Evolutionary conservation across 2,113 vertebrate species (phyloP).

Genomic region (Otolemur garnettii): DNA sequence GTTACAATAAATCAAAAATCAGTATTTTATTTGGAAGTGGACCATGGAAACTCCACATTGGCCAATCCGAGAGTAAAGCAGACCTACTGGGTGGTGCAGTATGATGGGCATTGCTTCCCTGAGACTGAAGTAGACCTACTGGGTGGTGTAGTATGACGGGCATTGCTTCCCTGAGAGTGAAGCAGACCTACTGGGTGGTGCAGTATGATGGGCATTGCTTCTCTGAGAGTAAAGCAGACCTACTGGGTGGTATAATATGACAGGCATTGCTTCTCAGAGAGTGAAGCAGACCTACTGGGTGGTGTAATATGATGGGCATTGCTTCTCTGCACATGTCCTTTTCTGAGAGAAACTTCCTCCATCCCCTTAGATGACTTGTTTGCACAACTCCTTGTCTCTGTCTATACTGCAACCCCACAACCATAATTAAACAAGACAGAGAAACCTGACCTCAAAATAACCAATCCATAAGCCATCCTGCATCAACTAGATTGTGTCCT

Average conservation of each 20-base stretch:
- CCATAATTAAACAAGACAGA: not conserved
- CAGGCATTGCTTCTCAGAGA: not conserved
- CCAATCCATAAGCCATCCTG: not conserved
- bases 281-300: not conserved
- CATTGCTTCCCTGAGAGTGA: not conserved
- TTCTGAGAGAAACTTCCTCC: not conserved
- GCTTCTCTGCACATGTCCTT: not conserved
- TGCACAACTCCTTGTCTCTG: not conserved
- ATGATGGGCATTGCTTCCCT: not conserved
- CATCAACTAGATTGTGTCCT: not conserved
- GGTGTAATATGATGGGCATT: too few relatives aligned
- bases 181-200: not conserved
- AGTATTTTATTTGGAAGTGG: not conserved
- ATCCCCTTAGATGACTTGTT: not conserved
- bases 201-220: too few relatives aligned
- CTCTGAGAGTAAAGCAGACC: not conserved
- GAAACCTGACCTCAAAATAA: not conserved
- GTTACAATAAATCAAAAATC: not conserved
- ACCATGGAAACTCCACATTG: not conserved
- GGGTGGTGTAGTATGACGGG: not conserved
- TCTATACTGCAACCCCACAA: not conserved
- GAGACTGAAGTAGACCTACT: not conserved
- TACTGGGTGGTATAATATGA: not conserved
- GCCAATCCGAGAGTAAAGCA: not conserved
- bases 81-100: not conserved